Base-by-base conservation (phyloP, 2,888 invertebrate genomes). In the Drosophila neoperkinsi region DNA sequence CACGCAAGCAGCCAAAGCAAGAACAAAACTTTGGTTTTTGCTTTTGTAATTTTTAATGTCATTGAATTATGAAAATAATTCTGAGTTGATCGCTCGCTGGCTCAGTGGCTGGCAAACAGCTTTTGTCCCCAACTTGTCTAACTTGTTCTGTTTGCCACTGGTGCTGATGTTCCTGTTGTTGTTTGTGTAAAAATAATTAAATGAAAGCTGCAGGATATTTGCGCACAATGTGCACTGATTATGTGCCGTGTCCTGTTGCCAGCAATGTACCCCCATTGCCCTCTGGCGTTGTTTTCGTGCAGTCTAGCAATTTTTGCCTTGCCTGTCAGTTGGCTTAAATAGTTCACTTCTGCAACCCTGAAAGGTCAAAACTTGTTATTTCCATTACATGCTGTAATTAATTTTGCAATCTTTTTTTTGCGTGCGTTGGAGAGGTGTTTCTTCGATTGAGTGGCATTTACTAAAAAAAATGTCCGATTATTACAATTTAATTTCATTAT, bases 41-140 rank as follows among this genome's bases (percentile, higher is more conserved):
- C 53, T 61, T 49, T 46, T 67, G 57, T 64, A 73, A 57, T 56
- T 70, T 79, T 71, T 74, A 79, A 78, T 88, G 85, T 77, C 71
- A 79, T 82, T 88, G 81, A 81, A 88, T 86, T 88, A 88, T 85
- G 79, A 82, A 79, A 70, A 79, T 72, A 74, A 70, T 76, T 81
- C 56, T n/a, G 60, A 38, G 62, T 64, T 55, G 69, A 58, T 57
- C 36, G 52, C n/a, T 55, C 6, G 67, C n/a, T 63, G 73, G 57
- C 64, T 65, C 67, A 56, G 46, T 64, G 67, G 59, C 51, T 61
- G 52, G 56, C 33, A 70, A 61, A 61, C 58, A 62, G 76, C 71
- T 70, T 71, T 76, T 77, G 67, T 60, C 25, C 34, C 30, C 46
- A 63, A 67, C 59, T 67, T 61, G 51, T 62, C 50, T 67, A 71